A percentile compares a stretch with the other conserved stretches of the same genome.
Conservation (phyloP, 30 jellyfish, hydroid and myxozoan species). For the Rhopilema esculentum region DNA sequence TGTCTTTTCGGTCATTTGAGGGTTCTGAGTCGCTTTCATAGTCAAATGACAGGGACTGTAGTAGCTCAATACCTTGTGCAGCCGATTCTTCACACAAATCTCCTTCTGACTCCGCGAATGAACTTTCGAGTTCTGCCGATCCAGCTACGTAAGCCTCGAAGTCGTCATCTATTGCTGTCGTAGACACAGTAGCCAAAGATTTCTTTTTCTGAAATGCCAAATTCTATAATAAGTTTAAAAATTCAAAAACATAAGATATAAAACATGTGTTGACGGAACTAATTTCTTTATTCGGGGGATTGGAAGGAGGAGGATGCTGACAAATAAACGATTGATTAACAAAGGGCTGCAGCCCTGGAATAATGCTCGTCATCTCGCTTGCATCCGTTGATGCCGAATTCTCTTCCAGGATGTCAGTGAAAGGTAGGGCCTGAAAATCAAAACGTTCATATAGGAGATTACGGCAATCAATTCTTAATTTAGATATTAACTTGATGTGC, state of each 20-base stretch:
- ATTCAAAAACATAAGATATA: too few species aligned
- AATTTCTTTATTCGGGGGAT: background rate
- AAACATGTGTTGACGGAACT: too few species aligned
- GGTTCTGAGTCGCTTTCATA: background rate
- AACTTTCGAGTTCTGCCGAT: background rate
- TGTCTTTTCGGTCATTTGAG: background rate
- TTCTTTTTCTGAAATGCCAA: background rate
- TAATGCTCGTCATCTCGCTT: background rate
- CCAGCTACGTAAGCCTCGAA: background rate
- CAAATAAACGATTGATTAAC: background rate
- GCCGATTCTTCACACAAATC: background rate
- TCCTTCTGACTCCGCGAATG: background rate
- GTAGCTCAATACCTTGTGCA: background rate
- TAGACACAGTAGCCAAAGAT: background rate
- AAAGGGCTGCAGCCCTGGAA: too few species aligned
- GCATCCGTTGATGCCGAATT: background rate
- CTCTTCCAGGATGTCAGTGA: background rate
- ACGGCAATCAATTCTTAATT: background rate
- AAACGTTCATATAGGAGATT: background rate
- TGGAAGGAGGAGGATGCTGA: background rate
- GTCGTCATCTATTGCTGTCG: background rate
- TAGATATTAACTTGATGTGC: background rate
- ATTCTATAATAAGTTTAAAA: too few species aligned
- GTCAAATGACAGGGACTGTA: background rate
- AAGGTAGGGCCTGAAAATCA: background rate